Conservation (phyloP, 1,140 invertebrate genomes). For the Oreohelix idahoensis region DNA sequence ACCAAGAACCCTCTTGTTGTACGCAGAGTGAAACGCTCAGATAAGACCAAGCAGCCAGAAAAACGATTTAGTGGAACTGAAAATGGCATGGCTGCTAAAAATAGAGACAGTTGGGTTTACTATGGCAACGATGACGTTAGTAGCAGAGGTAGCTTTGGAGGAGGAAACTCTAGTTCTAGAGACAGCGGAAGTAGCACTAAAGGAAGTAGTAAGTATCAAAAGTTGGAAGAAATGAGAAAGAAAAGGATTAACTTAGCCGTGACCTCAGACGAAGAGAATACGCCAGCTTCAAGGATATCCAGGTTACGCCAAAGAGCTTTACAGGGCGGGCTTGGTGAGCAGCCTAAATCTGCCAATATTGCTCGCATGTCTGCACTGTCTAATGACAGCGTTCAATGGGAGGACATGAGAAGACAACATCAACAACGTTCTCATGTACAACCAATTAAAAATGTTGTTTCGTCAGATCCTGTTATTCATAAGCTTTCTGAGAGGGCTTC, state of each 20-base stretch:
- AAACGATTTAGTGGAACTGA: conserved; percentile 40
- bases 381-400: neutral
- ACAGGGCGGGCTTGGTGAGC: conserved; percentile 50
- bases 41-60: conserved; percentile 52
- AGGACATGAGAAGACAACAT: neutral
- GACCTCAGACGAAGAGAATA: conserved; percentile 67
- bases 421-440: neutral
- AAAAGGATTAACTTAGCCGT: conserved; percentile 62
- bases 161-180: conserved; percentile 40
- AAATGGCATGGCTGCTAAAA: conserved; percentile 32
- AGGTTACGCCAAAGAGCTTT: conserved; percentile 61
- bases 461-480: neutral
- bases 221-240: conserved; percentile 64
- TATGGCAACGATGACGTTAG: conserved; percentile 25
- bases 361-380: neutral
- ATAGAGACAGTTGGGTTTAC: conserved; percentile 45
- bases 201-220: conserved; percentile 61
- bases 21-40: conserved; percentile 40
- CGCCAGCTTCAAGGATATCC: conserved; percentile 62
- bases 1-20: conserved; percentile 64
- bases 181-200: conserved; percentile 33
- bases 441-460: neutral
- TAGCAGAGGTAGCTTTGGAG: conserved; percentile 3
- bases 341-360: conserved; percentile 1
- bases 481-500: neutral